Percentiles rank a stretch among this genome's conserved stretches.
Conservation (phyloP, 2,113 vertebrate species). For the Gymnocephalus cernua region DNA sequence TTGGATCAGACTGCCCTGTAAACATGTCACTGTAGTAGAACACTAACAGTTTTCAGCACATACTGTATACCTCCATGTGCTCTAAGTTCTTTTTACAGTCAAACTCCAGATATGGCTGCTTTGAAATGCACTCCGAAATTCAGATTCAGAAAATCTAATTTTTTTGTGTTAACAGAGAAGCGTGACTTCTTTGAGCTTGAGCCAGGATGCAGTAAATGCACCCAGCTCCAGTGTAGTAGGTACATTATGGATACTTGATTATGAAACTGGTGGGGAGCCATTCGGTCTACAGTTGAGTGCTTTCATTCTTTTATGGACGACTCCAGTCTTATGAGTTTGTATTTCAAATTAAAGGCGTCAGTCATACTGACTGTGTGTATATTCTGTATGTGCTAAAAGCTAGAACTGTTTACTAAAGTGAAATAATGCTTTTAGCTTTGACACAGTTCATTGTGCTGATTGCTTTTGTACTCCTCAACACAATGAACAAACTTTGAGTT, state of each 20-base stretch:
- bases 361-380: constrained; percentile 19
- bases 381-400: constrained; percentile 2
- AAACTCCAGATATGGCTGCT: neutral
- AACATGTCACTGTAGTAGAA: neutral
- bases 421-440: constrained; percentile 9
- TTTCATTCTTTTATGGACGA: neutral
- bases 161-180: neutral
- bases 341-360: neutral
- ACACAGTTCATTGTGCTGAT: constrained; percentile 13
- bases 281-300: neutral
- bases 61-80: neutral
- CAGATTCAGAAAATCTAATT: no score
- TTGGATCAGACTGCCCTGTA: neutral
- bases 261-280: neutral
- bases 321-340: neutral
- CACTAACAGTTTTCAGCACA: neutral
- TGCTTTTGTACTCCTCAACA: constrained; percentile 11
- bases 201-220: constrained; percentile 5
- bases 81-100: neutral
- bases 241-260: neutral
- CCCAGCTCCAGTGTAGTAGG: neutral
- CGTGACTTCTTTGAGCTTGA: neutral
- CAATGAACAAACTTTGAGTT: neutral
- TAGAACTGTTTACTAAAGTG: neutral
- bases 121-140: neutral